Evolutionary conservation across 2,888 invertebrate genomes (phyloP).

Genomic region (Tetragonisca angustula): DNA sequence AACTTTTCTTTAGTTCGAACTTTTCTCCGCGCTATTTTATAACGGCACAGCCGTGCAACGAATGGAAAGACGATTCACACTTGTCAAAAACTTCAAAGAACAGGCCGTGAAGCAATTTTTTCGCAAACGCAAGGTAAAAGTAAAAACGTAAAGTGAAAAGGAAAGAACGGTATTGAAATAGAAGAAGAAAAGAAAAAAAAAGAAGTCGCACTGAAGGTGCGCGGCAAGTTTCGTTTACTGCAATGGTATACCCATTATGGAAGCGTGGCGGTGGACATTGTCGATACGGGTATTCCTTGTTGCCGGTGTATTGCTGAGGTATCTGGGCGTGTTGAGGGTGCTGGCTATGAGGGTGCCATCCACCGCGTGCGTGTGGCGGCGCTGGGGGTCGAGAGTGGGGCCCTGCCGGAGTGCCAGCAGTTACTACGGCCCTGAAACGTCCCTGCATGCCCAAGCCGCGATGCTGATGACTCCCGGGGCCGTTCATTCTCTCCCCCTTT

Average conservation of each 20-base stretch:
- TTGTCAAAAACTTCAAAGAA: not conserved
- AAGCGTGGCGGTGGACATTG: constrained; percentile 77
- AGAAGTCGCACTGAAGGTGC: constrained; percentile 6
- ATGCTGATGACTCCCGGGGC: constrained; percentile 77
- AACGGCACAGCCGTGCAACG: too few relatives aligned
- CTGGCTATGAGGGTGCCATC: constrained; percentile 75
- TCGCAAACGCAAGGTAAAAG: not conserved
- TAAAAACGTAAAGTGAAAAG: not conserved
- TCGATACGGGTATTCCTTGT: constrained; percentile 80
- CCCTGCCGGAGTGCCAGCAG: constrained; percentile 68
- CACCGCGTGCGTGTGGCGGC: constrained; percentile 71
- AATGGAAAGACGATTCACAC: too few relatives aligned
- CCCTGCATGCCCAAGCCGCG: constrained; percentile 78
- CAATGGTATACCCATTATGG: constrained; percentile 76
- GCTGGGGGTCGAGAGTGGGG: constrained; percentile 72
- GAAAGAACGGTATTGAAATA: not conserved
- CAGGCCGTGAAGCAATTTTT: not conserved
- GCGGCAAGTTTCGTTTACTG: constrained; percentile 22
- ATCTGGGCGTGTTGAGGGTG: constrained; percentile 72
- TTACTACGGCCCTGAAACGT: constrained; percentile 75
- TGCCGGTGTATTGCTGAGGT: constrained; percentile 71
- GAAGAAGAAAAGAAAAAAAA: not conserved
- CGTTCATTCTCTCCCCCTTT: constrained; percentile 63
- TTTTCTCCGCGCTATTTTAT: not conserved
- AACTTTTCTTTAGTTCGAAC: too few relatives aligned